These are phyloP conservation scores for Rana temporaria DNA, from an alignment of 2,113 vertebrate genomes.

Conservation along the genomic window DNA sequence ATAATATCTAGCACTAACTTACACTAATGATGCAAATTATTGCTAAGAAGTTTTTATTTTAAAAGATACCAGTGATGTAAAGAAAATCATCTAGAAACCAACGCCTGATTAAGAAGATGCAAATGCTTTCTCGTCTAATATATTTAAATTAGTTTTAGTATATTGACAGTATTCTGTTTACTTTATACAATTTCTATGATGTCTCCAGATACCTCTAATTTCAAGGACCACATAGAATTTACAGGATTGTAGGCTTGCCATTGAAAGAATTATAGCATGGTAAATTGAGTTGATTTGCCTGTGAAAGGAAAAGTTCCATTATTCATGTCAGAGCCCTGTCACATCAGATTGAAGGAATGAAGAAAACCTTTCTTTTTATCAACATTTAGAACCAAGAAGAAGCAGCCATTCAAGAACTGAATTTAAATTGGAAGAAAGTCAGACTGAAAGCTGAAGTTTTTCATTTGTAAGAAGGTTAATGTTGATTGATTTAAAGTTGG, in stretches of 20 bases:
- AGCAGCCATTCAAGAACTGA: constrained; percentile 91
- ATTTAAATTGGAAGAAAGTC: constrained; percentile 96
- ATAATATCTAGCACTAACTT: no score
- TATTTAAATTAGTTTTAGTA: constrained; percentile 79
- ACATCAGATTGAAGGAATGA: constrained; percentile 98
- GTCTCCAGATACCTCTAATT: constrained; percentile 90
- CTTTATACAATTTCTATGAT: constrained; percentile 82
- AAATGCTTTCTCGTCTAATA: constrained; percentile 75
- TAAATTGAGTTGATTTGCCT: constrained; percentile 99
- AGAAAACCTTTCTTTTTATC: constrained; percentile 95
- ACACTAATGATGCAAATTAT: not conserved
- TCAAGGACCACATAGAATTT: constrained; percentile 95
- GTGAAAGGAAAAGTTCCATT: constrained; percentile 98
- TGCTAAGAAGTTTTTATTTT: not conserved
- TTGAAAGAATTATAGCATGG: constrained; percentile 93
- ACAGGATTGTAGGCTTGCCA: constrained; percentile 91
- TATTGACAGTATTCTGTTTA: constrained; percentile 82
- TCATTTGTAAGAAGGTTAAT: constrained; percentile 79
- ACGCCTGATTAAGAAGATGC: constrained; percentile 78
- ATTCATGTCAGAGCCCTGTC: constrained; percentile 99
- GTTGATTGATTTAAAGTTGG: constrained; percentile 83
- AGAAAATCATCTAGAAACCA: constrained; percentile 64
- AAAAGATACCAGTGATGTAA: not conserved
- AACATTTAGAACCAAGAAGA: constrained; percentile 94
- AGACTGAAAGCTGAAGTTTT: constrained; percentile 86